These are phyloP conservation scores for Carassius carassius DNA, from an alignment of 2,113 vertebrate genomes.

Conservation along the genomic window DNA sequence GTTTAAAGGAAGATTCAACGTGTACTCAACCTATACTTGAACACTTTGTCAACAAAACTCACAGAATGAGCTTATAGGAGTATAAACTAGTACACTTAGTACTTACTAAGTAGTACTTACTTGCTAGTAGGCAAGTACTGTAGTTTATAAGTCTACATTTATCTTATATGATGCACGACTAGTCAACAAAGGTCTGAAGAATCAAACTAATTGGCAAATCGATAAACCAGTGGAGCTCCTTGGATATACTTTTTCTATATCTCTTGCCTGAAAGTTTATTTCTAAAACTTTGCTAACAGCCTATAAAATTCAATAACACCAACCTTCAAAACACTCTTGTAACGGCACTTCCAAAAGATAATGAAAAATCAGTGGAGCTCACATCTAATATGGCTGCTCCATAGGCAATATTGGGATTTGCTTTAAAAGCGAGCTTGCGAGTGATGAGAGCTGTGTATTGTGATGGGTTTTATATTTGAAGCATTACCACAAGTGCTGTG, in stretches of 20 bases:
- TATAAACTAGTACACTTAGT: no score
- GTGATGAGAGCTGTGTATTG: slow-evolving; percentile 21
- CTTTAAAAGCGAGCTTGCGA: slow-evolving; percentile 25
- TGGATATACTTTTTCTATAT: not conserved
- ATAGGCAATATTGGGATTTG: slow-evolving; percentile 14
- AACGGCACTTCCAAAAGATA: slow-evolving; percentile 28
- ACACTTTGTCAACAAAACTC: not conserved
- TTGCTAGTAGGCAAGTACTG: not conserved
- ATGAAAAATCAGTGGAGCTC: slow-evolving; percentile 48
- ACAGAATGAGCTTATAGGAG: not conserved
- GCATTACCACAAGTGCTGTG: not conserved
- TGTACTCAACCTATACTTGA: not conserved
- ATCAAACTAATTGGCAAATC: not conserved
- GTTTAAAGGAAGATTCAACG: slow-evolving; percentile 10
- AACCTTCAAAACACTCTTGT: slow-evolving; percentile 35
- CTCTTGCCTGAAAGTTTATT: slow-evolving; percentile 6
- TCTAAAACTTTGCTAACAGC: slow-evolving; percentile 30
- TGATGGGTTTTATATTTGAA: slow-evolving; percentile 43
- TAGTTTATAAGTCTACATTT: not conserved
- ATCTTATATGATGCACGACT: not conserved
- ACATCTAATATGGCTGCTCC: slow-evolving; percentile 37
- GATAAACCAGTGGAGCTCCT: not conserved
- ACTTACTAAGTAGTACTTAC: not conserved
- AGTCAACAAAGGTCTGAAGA: not conserved
- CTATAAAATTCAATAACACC: slow-evolving; percentile 6